Evolutionary conservation across 1,140 invertebrate species (phyloP).

Genomic region (Bombus impatiens): DNA sequence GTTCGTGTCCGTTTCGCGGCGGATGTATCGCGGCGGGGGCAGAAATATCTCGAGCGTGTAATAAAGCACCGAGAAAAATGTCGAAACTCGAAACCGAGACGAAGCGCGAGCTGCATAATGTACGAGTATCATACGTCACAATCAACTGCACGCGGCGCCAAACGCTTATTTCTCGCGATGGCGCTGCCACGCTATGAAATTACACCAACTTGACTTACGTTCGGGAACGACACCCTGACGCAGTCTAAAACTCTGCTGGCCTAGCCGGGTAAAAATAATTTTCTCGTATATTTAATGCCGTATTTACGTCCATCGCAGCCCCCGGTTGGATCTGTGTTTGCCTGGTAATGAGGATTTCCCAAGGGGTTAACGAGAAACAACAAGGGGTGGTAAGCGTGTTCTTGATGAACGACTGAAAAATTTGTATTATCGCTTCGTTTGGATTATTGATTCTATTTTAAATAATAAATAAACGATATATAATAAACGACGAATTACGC

Average conservation of each 20-base stretch:
- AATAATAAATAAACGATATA: background rate
- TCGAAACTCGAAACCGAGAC: conserved; percentile 76
- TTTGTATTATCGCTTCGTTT: background rate
- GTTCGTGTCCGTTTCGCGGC: conserved; percentile 47
- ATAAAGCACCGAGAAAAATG: conserved; percentile 75
- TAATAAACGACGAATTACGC: background rate
- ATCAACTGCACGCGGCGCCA: conserved; percentile 75
- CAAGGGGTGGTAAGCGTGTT: background rate
- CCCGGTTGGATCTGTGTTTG: background rate
- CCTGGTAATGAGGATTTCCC: conserved; percentile 22
- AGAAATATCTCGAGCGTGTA: conserved; percentile 74
- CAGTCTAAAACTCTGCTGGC: conserved; percentile 52
- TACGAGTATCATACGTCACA: conserved; percentile 76
- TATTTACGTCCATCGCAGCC: conserved; percentile 62
- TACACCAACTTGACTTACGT: conserved; percentile 71
- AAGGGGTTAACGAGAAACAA: conserved; percentile 1
- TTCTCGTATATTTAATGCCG: conserved; percentile 62
- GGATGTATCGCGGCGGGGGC: conserved; percentile 62
- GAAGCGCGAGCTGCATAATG: conserved; percentile 72
- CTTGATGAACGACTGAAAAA: background rate
- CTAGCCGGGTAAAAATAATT: conserved; percentile 59
- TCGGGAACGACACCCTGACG: conserved; percentile 64
- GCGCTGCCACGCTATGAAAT: conserved; percentile 71
- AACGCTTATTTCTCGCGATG: conserved; percentile 74
- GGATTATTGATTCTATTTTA: background rate